Conservation (phyloP, 1,140 invertebrate genomes). For the Sitodiplosis mosellana region DNA sequence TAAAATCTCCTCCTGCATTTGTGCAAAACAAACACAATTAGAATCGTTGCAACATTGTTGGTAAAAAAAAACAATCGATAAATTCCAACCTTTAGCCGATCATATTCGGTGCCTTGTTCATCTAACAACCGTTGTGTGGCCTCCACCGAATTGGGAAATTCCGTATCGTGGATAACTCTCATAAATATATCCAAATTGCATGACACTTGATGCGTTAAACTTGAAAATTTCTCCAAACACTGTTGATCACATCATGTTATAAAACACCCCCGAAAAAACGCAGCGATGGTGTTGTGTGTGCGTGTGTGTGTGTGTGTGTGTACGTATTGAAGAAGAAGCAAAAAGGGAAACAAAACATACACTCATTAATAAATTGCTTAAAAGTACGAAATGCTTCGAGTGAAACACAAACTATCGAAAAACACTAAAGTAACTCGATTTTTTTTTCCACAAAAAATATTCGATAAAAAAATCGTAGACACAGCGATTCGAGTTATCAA, state of each 20-base stretch:
- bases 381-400: too few relatives aligned
- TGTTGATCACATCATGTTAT: constrained; percentile 25
- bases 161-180: constrained; percentile 56
- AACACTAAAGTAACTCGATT: too few relatives aligned
- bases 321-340: too few relatives aligned
- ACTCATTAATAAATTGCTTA: too few relatives aligned
- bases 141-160: constrained; percentile 68
- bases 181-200: constrained; percentile 68
- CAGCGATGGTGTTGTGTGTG: too few relatives aligned
- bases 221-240: constrained; percentile 88
- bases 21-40: neutral
- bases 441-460: too few relatives aligned
- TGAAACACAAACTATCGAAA: too few relatives aligned
- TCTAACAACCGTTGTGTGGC: constrained; percentile 48
- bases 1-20: constrained; percentile 47
- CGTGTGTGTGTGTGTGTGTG: too few relatives aligned
- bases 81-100: constrained; percentile 33
- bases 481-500: too few relatives aligned
- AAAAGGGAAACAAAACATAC: too few relatives aligned
- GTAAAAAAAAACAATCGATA: neutral
- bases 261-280: too few relatives aligned
- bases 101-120: constrained; percentile 44
- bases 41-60: neutral
- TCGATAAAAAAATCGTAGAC: too few relatives aligned
- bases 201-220: constrained; percentile 73